Evolutionary conservation across 2,888 invertebrate genomes (phyloP).

Genomic region (Ormyrus nitidulus): DNA sequence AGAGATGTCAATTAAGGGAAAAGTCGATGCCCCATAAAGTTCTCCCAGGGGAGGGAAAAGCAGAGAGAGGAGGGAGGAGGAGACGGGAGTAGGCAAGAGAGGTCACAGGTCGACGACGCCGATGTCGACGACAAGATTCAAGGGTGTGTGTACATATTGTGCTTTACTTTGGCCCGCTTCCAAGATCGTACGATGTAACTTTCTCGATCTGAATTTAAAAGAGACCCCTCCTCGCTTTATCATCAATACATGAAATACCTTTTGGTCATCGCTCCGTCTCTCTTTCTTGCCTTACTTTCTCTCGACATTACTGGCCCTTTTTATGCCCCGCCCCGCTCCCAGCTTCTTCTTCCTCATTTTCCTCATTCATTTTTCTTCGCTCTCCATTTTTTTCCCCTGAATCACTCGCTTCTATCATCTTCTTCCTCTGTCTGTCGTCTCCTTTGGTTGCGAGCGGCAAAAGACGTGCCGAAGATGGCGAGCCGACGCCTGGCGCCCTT

Average conservation of each 20-base stretch:
- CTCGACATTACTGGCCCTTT: no score
- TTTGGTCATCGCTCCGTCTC: background rate
- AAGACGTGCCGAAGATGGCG: conserved; percentile 9
- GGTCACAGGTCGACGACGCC: background rate
- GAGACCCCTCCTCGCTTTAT: conserved; percentile 25
- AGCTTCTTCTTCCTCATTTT: background rate
- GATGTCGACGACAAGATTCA: conserved; percentile 22
- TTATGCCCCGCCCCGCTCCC: background rate
- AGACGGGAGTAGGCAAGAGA: no score
- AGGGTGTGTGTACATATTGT: conserved; percentile 46
- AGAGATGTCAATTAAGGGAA: conserved; percentile 31
- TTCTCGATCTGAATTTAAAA: conserved; percentile 49
- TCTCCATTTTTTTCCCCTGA: background rate
- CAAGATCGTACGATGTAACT: conserved; percentile 37
- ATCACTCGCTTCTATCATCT: background rate
- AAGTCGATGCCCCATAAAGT: conserved; percentile 34
- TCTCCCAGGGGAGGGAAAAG: no score
- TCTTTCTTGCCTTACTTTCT: background rate
- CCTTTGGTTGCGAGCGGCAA: background rate
- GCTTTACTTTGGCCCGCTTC: conserved; percentile 41
- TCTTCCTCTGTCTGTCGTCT: background rate
- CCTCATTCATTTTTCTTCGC: background rate
- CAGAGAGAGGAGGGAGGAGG: background rate
- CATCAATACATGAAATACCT: conserved; percentile 41
- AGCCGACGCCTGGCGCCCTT: conserved; percentile 35